Base-by-base conservation (phyloP, 2,888 invertebrate genomes). In the Sminthurides aquaticus region DNA sequence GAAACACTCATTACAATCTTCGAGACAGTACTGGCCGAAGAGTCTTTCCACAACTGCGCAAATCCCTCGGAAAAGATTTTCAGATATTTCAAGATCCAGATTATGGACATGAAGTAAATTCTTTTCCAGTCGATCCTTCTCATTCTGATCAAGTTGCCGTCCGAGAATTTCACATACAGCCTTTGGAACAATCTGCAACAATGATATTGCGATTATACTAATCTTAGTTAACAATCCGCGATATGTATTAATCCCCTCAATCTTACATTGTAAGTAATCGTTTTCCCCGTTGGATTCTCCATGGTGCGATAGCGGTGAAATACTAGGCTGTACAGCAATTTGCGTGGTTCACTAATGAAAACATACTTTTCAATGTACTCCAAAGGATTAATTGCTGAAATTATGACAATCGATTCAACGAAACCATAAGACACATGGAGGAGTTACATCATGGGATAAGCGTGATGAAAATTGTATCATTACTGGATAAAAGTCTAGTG, bases 41-140 rank as follows among this genome's bases (percentile, higher is more conserved):
- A 87, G 79, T 60, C 91, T 81, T 77, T 91, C 91, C 69, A 87
- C 86, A 62, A 88, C 81, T 0, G 90, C 89, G 70, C 88, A 87
- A 48, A 91, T 79, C 0, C 90, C 90, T 25, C 88, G 83, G 77
- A 88, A 90, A 29, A 64, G 24, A 52, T 26, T 29, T 54, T 67
- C 60, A 15, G 57, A 54, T 1, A 65, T 20, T 11, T 65, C 64
- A 18, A 67, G 11, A 75, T 86, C 85, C 55, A 87, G 76, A 0
- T 79, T 80, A 0, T 79, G 76, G 20, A 70, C 48, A 3, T 52
- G 55, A 18, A 71, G 65, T 26, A 65, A 69, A 11, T 58, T 60
- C 2, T 26, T 15, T 25, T 59, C 22, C 24, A 74, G 57, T 29
- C 69, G 49, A 1, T 0, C 2, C 48, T 66, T 56, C 59, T 71